These are phyloP conservation scores for Venusia cambrica DNA, from an alignment of 2,888 invertebrate genomes.

Conservation along the genomic window DNA sequence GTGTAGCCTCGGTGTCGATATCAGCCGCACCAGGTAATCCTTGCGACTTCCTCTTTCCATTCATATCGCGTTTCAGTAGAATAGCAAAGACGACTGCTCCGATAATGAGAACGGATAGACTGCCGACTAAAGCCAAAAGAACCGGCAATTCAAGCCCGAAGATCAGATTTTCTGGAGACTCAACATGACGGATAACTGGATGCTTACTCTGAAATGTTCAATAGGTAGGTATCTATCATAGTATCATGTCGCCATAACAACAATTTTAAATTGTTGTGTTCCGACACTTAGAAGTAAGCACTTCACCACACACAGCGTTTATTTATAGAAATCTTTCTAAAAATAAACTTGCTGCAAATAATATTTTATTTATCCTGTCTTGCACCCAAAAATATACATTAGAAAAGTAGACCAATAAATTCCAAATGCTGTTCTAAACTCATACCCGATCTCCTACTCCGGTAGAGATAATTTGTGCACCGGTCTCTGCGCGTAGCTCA, in stretches of 20 bases:
- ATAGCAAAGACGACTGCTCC: constrained; percentile 64
- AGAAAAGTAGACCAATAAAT: neutral
- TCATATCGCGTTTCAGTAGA: constrained; percentile 88
- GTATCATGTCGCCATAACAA: neutral
- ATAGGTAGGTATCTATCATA: too few relatives aligned
- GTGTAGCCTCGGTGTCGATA: constrained; percentile 92
- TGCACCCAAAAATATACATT: too few relatives aligned
- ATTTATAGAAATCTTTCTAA: too few relatives aligned
- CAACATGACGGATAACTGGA: constrained; percentile 56
- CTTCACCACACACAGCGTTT: too few relatives aligned
- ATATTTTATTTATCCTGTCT: too few relatives aligned
- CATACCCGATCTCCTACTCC: constrained; percentile 91
- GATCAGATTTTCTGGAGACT: constrained; percentile 41
- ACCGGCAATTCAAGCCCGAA: constrained; percentile 61
- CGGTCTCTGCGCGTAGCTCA: constrained; percentile 83
- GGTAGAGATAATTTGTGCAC: constrained; percentile 85
- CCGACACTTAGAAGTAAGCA: too few relatives aligned
- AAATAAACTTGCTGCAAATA: too few relatives aligned
- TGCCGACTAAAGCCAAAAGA: constrained; percentile 60
- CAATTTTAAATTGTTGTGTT: neutral
- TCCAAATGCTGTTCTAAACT: neutral
- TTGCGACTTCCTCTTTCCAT: constrained; percentile 89
- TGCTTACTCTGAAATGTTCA: constrained; percentile 61
- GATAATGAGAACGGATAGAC: constrained; percentile 58
- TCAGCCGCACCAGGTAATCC: constrained; percentile 84